Base-by-base conservation (phyloP, 2,888 invertebrate genomes). In the Acanthoscelides obtectus region DNA sequence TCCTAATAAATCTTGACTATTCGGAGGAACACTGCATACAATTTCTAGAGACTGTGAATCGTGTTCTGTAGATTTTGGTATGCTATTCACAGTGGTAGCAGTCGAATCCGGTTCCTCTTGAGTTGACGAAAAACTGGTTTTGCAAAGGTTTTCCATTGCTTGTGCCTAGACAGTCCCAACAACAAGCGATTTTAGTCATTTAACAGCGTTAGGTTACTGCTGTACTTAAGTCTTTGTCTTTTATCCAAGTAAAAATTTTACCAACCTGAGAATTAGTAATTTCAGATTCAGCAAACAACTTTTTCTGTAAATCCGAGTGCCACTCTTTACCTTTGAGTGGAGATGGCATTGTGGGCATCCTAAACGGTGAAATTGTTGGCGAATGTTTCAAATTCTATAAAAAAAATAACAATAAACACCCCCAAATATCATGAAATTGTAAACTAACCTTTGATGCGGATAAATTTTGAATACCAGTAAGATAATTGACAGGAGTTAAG, bases 111-210 rank as follows among this genome's bases (percentile, higher is more conserved):
- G 20, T 22, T 68, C 64, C 5, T 70, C 71, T 73, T 77, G 77
- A 0, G 75, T 74, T 20, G 71, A 72, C 1, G 78, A 69, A 75
- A 86, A 85, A 76, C 79, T 80, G 22, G 85, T 86, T 0, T 90
- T 89, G 79, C 89, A 90, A 71, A 91, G 81, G 22, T 86, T 86
- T 71, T 88, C 86, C 17, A 91, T 81, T 69, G 88, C 88, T 27
- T 88, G 88, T 6, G 72, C 70, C 76, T 76, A n/a, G 25, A 73
- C 71, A 19, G 22, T 63, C 79, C 74, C 70, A 77, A 74, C n/a
- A 74, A 72, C 21, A 72, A 67, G 22, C 66, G 20, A 68, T 68
- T n/a, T n/a, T n/a, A n/a, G n/a, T n/a, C n/a, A n/a, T n/a, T n/a
- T n/a, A n/a, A n/a, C n/a, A n/a, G n/a, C n/a, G n/a, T n/a, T n/a